Evolutionary conservation across 2,888 invertebrate species (phyloP), one percentile per base, ranked within the genome.

Genomic region (Tetheella fluctuosa): DNA sequence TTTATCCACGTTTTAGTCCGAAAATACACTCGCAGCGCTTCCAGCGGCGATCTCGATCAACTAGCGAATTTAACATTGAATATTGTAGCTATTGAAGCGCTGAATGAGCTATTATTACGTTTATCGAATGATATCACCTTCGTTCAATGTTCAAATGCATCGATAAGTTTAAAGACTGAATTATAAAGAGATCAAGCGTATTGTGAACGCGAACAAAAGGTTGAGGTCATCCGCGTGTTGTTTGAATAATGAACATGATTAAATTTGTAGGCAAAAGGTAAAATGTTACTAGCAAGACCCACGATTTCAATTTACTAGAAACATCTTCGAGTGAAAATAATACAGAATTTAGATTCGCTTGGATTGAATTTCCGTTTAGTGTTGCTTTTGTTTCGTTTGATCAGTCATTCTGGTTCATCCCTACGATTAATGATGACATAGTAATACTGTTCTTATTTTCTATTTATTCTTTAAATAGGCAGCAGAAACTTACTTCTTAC

Each of bases 11-110:
- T 81, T 76, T 64, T 64, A 70, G 67, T 64, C 74, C 73, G 67
- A 74, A 77, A 81, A 75, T 78, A 79, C 65, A 58, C 71, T 68
- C 17, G 59, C 70, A 79, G 78, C 79, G 84, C 81, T 84, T 80
- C 59, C 79, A 78, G 78, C 83, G 70, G 67, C 58, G 60, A 60
- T 57, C 64, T 15, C 23, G 39, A 59, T 25, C 12, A 25, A 54
- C 30, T 10, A 37, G n/a, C 15, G 12, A 28, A 17, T 34, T 37
- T 23, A 8, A 23, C 20, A 12, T 57, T 39, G 15, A 17, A 39
- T 20, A 17, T 28, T 25, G 17, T 17, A 58, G 52, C 52, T 28
- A 28, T n/a, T 61, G 15, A 61, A 64, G 61, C 64, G 64, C 59
- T 64, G 13, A 52, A 60, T 54, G 25, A 30, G n/a, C 23, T 34